Base-by-base conservation (phyloP, 35 echinoderm and acorn worm species). In the Lytechinus variegatus region DNA sequence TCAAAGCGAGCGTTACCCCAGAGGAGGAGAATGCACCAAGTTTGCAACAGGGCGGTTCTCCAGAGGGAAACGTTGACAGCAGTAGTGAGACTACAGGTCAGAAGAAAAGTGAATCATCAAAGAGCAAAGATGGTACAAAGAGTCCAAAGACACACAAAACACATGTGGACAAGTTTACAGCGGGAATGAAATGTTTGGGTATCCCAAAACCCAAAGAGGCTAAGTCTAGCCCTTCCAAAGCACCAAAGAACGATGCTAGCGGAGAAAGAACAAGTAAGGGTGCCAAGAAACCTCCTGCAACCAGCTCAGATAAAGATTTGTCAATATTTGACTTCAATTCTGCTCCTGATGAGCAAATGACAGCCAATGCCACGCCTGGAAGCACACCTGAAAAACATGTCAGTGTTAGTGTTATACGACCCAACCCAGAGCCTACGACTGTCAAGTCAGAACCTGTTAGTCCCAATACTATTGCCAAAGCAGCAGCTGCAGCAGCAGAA, bases 291-390 rank as follows among this genome's bases (percentile, higher is more conserved):
- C 52, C 95, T 91, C 89, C 89, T 53, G 16, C 95, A 91, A 21
- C 56, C 6, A 91, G 92, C 54, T 93, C 96, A 51, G 86, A 95
- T 79, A 97, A 97, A 29, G 98, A 99, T 56, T 79, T 99, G 54
- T 99, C 98, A 55, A 97, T 99, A 5, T 99, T 99, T 97, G 98
- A 99, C 93, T 99, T 99, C 86, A 97, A 99, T 87, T 96, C 97
- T 27, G 95, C 95, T 24, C 86, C 89, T 28, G 97, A 97, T 95
- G 96, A 96, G 86, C 54, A 95, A 51, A 89, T 89, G 52, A 94
- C 93, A 28, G 79, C 55, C 55, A 54, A 94, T 86, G 92, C 94
- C n/a, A 14, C 89, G n/a, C 56, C 93, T 19, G 52, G 92, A 95
- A 94, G 52, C 56, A 56, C 54, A 95, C 89, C 27, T 9, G 94